Evolutionary conservation across 2,797 vertebrate genomes (phyloP).

Genomic region (Eulemur mongoz): DNA sequence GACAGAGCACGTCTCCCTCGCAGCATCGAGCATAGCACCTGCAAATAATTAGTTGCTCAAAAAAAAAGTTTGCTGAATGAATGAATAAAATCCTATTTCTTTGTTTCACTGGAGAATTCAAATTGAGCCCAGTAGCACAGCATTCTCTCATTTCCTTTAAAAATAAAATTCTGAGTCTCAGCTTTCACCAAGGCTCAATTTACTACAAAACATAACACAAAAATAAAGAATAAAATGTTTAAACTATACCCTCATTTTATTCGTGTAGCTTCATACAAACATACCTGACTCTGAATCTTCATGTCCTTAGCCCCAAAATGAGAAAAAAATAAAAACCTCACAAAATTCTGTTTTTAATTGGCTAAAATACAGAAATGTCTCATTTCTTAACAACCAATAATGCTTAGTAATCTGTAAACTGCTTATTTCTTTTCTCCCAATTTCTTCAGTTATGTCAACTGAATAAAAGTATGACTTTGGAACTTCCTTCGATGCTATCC

Average conservation of each 20-base stretch:
- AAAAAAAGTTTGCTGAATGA: slow-evolving; percentile 60
- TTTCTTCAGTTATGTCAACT: neutral
- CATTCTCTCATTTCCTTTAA: slow-evolving; percentile 37
- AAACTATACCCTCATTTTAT: neutral
- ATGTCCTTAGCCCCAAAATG: neutral
- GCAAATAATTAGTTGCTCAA: slow-evolving; percentile 61
- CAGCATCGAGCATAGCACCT: slow-evolving; percentile 48
- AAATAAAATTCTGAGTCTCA: slow-evolving; percentile 47
- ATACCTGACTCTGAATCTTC: neutral
- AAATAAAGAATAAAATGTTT: neutral
- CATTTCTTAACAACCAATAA: neutral
- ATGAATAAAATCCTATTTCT: slow-evolving; percentile 59
- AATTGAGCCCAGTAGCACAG: neutral
- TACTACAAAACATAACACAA: slow-evolving; percentile 37
- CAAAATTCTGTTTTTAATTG: neutral
- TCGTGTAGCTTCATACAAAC: neutral
- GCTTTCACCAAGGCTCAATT: slow-evolving; percentile 9
- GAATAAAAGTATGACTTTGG: neutral
- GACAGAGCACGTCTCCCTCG: neutral
- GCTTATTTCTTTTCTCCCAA: neutral
- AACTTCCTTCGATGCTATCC: neutral
- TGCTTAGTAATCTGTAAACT: neutral
- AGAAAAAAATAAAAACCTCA: neutral
- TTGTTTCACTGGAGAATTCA: slow-evolving; percentile 54
- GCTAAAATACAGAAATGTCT: neutral